These are phyloP conservation scores for Drosophila malerkotliana DNA, from an alignment of 1,140 invertebrate species.

Conservation along the genomic window DNA sequence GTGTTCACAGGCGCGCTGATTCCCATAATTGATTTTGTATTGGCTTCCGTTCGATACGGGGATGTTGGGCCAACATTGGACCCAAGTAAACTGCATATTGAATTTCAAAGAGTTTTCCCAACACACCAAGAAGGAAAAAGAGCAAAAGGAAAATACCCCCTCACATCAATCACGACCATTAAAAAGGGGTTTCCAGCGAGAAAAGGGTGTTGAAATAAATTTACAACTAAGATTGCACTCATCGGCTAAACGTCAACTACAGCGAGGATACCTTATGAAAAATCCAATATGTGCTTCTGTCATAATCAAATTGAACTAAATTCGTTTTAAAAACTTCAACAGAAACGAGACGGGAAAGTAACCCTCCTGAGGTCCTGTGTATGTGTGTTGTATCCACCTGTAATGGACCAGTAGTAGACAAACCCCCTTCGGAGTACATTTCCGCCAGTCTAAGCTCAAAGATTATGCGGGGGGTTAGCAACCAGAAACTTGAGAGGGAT, in stretches of 20 bases:
- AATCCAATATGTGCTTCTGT: slow-evolving; percentile 38
- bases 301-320: slow-evolving; percentile 70
- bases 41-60: slow-evolving; percentile 49
- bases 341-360: slow-evolving; percentile 21
- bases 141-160: neutral
- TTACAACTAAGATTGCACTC: slow-evolving; percentile 45
- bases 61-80: slow-evolving; percentile 27
- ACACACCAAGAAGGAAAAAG: slow-evolving; percentile 3
- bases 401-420: slow-evolving; percentile 60
- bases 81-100: slow-evolving; percentile 61
- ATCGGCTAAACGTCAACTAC: slow-evolving; percentile 52
- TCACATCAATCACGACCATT: slow-evolving; percentile 48
- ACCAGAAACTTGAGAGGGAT: neutral
- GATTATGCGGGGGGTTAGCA: slow-evolving; percentile 6
- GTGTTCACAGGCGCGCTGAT: slow-evolving; percentile 61
- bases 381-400: slow-evolving; percentile 53
- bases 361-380: slow-evolving; percentile 16
- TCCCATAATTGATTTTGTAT: slow-evolving; percentile 83
- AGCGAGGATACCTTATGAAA: slow-evolving; percentile 10
- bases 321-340: slow-evolving; percentile 66
- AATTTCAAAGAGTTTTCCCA: slow-evolving; percentile 72
- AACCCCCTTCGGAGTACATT: slow-evolving; percentile 14
- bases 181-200: neutral
- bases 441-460: slow-evolving; percentile 20
- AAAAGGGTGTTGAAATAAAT: slow-evolving; percentile 23